Percentiles rank a stretch among this genome's conserved stretches.
Evolutionary conservation across 2,888 invertebrate genomes (phyloP).

Genomic region (Macroteleia sp.): DNA sequence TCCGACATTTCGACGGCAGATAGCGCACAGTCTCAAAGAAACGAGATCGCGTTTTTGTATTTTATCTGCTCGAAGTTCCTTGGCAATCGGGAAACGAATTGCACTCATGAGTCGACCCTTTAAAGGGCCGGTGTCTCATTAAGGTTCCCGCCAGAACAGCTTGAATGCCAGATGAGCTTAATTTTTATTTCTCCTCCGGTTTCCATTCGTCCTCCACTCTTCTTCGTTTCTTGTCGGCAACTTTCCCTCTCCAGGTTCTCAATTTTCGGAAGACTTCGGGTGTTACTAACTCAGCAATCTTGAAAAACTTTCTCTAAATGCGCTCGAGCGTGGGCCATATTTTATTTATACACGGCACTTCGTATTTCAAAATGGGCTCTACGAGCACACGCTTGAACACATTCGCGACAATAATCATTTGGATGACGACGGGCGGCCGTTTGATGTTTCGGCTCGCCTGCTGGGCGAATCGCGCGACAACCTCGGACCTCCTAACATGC

Average conservation of each 20-base stretch:
- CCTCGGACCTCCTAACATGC: slow-evolving; percentile 73
- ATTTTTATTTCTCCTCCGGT: slow-evolving; percentile 65
- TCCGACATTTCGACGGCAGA: not conserved
- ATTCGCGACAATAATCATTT: slow-evolving; percentile 72
- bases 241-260: slow-evolving; percentile 5
- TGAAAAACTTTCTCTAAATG: slow-evolving; percentile 34
- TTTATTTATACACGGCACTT: slow-evolving; percentile 42
- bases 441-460: slow-evolving; percentile 72
- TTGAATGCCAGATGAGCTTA: slow-evolving; percentile 67
- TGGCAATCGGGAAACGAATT: slow-evolving; percentile 52
- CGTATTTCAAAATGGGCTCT: slow-evolving; percentile 46
- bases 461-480: slow-evolving; percentile 75
- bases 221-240: not conserved
- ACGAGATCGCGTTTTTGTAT: slow-evolving; percentile 24
- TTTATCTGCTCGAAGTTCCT: slow-evolving; percentile 31
- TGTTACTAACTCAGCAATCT: slow-evolving; percentile 11
- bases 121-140: slow-evolving; percentile 56
- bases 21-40: slow-evolving; percentile 13
- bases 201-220: not conserved
- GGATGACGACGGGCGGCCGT: slow-evolving; percentile 70
- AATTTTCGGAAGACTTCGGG: slow-evolving; percentile 6
- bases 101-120: slow-evolving; percentile 52
- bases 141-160: slow-evolving; percentile 42
- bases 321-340: slow-evolving; percentile 33
- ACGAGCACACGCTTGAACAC: slow-evolving; percentile 28